Percentiles rank a stretch among this genome's conserved stretches.
Evolutionary conservation across 53 echinoderm and acorn worm species (phyloP).

Genomic region (Hippasteria phrygiana): DNA sequence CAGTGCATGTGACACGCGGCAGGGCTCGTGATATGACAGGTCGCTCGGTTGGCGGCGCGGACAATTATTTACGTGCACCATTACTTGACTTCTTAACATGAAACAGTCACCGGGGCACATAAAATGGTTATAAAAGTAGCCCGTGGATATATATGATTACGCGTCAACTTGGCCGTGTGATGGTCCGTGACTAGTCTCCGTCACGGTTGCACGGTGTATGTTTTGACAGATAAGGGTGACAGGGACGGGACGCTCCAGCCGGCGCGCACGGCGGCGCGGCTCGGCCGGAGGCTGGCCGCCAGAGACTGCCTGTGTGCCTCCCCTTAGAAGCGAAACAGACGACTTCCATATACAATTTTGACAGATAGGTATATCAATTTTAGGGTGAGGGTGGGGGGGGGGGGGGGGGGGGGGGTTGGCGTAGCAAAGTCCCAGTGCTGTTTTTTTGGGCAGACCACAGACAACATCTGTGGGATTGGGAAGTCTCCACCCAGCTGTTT

Average conservation of each 20-base stretch:
- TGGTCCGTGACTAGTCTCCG: conserved; percentile 8
- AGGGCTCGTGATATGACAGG: conserved; percentile 30
- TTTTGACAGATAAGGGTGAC: conserved; percentile 58
- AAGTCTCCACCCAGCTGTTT: not conserved
- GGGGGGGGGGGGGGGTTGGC: conserved; percentile 1
- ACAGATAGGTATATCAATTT: conserved; percentile 56
- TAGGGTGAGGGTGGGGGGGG: not conserved
- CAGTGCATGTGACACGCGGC: conserved; percentile 1
- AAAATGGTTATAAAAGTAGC: not conserved
- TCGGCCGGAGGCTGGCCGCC: not conserved
- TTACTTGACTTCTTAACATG: conserved; percentile 56
- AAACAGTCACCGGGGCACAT: conserved; percentile 46
- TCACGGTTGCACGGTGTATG: conserved; percentile 41
- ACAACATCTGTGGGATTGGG: not conserved
- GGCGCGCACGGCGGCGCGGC: conserved; percentile 20
- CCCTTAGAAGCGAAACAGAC: conserved; percentile 16
- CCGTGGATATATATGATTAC: not conserved
- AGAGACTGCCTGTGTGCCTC: not conserved
- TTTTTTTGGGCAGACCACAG: not conserved
- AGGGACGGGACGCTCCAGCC: conserved; percentile 14
- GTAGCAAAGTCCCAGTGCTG: not conserved
- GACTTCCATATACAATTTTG: conserved; percentile 55
- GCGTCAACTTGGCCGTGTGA: conserved; percentile 52
- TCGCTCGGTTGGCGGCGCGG: conserved; percentile 23
- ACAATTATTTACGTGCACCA: conserved; percentile 53